Conservation (phyloP, 2,888 invertebrate species). For the Drosophila nigritarsus region DNA sequence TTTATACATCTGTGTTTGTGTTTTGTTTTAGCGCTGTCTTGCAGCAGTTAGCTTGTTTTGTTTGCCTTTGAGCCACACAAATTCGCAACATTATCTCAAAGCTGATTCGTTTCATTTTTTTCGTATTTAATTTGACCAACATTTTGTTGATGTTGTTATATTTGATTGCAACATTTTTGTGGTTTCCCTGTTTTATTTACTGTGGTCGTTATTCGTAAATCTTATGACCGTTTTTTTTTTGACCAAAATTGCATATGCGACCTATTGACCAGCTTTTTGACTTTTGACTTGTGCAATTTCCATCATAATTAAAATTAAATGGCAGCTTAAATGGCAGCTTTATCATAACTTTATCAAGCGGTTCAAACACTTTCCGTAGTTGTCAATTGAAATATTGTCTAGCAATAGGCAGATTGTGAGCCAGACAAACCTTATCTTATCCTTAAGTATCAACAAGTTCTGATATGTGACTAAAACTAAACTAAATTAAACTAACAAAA, state of each 20-base stretch:
- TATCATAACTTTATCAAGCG: neutral
- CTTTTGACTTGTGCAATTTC: slow-evolving; percentile 22
- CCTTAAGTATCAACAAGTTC: too few species aligned
- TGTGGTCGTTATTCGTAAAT: slow-evolving; percentile 48
- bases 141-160: slow-evolving; percentile 36
- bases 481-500: too few species aligned
- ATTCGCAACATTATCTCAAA: slow-evolving; percentile 64
- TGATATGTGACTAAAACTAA: neutral
- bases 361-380: neutral
- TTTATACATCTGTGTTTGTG: neutral
- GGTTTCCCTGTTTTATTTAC: slow-evolving; percentile 52
- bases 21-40: slow-evolving; percentile 31
- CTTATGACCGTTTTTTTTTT: slow-evolving; percentile 11
- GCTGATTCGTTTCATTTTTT: slow-evolving; percentile 39
- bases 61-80: slow-evolving; percentile 46
- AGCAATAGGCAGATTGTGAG: neutral
- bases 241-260: slow-evolving; percentile 14
- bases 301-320: slow-evolving; percentile 3
- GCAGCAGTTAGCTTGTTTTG: slow-evolving; percentile 19
- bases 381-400: slow-evolving; percentile 3
- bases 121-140: slow-evolving; percentile 47
- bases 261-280: slow-evolving; percentile 58
- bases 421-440: slow-evolving; percentile 11
- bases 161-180: slow-evolving; percentile 51
- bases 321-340: neutral